phyloP scores from a whole-genome alignment of 1,140 invertebrate species.

The Heterodera carotae region DNA sequence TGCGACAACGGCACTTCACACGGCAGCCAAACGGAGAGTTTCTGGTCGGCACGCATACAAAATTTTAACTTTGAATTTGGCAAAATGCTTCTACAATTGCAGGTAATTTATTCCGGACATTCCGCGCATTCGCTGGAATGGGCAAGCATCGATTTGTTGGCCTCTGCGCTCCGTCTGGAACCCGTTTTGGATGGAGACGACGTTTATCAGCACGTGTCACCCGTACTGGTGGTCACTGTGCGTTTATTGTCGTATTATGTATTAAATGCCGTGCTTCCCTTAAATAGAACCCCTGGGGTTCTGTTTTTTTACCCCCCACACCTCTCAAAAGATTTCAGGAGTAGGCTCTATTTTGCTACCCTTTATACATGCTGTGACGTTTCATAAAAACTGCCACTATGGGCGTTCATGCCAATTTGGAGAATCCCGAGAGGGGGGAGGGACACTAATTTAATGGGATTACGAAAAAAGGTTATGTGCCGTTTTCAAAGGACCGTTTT shows the following conservation, averaged over 20 bases:
- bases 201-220: background rate
- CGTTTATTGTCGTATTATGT: background rate
- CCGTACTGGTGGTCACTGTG: background rate
- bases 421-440: too few relatives aligned
- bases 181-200: constrained; percentile 43
- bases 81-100: background rate
- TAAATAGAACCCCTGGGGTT: too few relatives aligned
- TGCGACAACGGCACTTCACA: constrained; percentile 10
- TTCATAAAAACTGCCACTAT: too few relatives aligned
- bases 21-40: constrained; percentile 35
- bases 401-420: too few relatives aligned
- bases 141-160: constrained; percentile 44
- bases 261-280: too few relatives aligned
- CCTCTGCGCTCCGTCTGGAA: constrained; percentile 38
- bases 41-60: constrained; percentile 25
- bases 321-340: too few relatives aligned
- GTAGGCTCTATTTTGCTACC: too few relatives aligned
- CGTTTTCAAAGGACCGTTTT: constrained; percentile 30
- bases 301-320: too few relatives aligned
- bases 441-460: too few relatives aligned
- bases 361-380: too few relatives aligned
- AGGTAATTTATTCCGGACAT: constrained; percentile 53
- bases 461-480: too few relatives aligned
- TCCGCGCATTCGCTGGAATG: constrained; percentile 54
- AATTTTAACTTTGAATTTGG: constrained; percentile 8